phyloP scores from a whole-genome alignment of 30 jellyfish, hydroid and myxozoan genomes.

The Hydra vulgaris region DNA sequence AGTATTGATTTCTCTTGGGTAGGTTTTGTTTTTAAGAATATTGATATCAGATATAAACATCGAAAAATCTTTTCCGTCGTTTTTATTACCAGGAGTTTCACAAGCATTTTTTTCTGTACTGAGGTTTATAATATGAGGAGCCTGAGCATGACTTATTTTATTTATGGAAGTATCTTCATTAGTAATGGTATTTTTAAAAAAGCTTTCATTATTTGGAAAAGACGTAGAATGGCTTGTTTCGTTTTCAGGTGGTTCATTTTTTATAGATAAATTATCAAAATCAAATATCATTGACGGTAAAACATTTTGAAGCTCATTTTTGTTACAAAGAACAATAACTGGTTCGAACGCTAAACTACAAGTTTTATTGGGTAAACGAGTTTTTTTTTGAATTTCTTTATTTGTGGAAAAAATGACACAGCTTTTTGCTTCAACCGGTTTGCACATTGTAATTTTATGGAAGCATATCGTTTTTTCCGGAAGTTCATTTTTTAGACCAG shows the following conservation, averaged over 20 bases:
- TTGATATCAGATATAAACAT: background rate
- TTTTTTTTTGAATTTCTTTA: background rate
- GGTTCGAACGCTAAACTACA: background rate
- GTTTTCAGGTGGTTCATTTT: background rate
- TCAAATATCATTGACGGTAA: background rate
- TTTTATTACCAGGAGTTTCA: too few relatives aligned
- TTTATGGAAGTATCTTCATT: too few relatives aligned
- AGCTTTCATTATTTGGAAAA: too few relatives aligned
- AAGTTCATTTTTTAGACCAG: background rate
- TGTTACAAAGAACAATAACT: background rate
- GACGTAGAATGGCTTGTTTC: background rate
- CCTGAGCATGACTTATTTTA: too few relatives aligned
- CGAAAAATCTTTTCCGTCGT: too few relatives aligned
- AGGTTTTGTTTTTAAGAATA: background rate
- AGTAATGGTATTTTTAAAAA: too few relatives aligned
- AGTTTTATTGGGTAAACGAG: background rate
- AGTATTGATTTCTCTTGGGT: too few relatives aligned
- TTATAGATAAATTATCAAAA: background rate
- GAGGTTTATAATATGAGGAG: too few relatives aligned
- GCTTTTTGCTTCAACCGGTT: background rate
- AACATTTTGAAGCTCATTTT: background rate
- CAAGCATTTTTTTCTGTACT: too few relatives aligned
- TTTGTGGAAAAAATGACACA: background rate
- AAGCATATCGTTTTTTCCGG: background rate
- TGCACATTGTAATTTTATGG: background rate